Evolutionary conservation across 2,888 invertebrate species (phyloP), one percentile per base, ranked within the genome.

Genomic region (Podotricha telesiphe): DNA sequence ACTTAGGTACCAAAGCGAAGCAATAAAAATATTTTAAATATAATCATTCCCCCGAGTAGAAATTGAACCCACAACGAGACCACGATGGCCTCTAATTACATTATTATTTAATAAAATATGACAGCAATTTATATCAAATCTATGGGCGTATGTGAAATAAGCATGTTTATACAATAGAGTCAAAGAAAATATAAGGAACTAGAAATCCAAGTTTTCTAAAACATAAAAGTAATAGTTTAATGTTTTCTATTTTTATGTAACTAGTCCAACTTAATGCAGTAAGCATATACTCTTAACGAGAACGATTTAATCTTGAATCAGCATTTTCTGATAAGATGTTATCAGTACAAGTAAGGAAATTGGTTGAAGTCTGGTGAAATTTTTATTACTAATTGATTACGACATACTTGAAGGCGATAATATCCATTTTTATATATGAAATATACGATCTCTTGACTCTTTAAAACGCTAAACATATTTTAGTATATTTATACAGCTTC

Each of bases 241-340:
- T 6, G 4, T 42, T 11, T 42, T 13, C 4, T 42, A n/a, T 42
- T 7, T 1, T 28, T 51, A 28, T 2, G 4, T 34, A 28, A 3
- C 3, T 8, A 28, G 8, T 10, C 28, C 1, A 42, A 34, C n/a
- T 53, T 34, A 28, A n/a, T 15, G 11, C 11, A 11, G 15, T 34
- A 55, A 34, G 11, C 7, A 17, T 11, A 28, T 53, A 53, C 53
- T 34, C n/a, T 55, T 55, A 34, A 55, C 34, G 11, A 34, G 17
- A 55, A 17, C 53, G 17, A 55, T 34, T 34, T 55, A 34, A 55
- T 55, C 53, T 55, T 11, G 34, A 55, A 55, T 55, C 34, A 34
- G 34, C 10, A 55, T 55, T 55, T 34, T 34, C 53, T 55, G 53
- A 55, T 55, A 55, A 55, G 53, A 55, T 34, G 53, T 55, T 55